Percentiles rank a stretch among this genome's conserved stretches.
These are phyloP conservation scores for Agapetus fuscipes DNA, from an alignment of 2,888 invertebrate species.

Conservation along the genomic window DNA sequence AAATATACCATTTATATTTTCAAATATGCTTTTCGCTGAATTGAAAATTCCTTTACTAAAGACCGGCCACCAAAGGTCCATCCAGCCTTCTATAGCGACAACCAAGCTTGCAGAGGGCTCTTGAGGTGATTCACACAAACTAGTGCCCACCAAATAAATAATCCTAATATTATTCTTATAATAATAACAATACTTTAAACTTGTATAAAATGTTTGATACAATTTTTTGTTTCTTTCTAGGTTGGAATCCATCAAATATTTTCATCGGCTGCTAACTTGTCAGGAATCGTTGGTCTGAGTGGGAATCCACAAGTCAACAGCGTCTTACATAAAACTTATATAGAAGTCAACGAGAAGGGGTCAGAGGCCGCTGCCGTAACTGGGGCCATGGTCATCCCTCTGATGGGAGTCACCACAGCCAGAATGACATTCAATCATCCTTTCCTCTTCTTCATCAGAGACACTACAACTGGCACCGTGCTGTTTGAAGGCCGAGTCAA, in stretches of 20 bases:
- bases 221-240: constrained; percentile 36
- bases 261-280: constrained; percentile 43
- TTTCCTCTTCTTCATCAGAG: constrained; percentile 56
- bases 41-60: too few species aligned
- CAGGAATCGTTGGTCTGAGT: constrained; percentile 39
- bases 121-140: too few species aligned
- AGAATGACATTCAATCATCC: constrained; percentile 49
- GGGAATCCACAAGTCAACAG: constrained; percentile 38
- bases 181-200: too few species aligned
- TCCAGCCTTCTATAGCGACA: too few species aligned
- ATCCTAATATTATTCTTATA: too few species aligned
- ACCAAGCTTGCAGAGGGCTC: too few species aligned
- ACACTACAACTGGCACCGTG: constrained; percentile 41
- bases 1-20: too few species aligned
- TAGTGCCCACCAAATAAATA: too few species aligned
- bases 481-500: constrained; percentile 56
- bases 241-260: constrained; percentile 51
- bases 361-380: constrained; percentile 56
- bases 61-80: too few species aligned
- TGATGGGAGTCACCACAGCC: constrained; percentile 44
- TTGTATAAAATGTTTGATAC: too few species aligned
- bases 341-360: constrained; percentile 56
- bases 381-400: constrained; percentile 47
- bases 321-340: constrained; percentile 52
- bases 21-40: too few species aligned